Evolutionary conservation across 2,113 vertebrate species (phyloP).

Genomic region (Telmatochromis brichardi): DNA sequence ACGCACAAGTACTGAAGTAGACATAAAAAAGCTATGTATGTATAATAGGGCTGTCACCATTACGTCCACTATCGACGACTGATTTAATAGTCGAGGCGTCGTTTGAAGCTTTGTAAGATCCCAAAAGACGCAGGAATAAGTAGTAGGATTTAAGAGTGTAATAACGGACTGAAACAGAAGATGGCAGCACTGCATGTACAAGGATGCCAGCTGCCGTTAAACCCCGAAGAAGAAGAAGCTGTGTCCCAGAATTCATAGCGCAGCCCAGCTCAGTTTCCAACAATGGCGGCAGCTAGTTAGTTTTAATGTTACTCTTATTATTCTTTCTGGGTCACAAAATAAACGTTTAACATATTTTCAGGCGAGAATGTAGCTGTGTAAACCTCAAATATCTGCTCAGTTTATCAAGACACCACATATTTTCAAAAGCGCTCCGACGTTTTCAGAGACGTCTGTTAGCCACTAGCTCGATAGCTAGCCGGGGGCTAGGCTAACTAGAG

Average conservation of each 20-base stretch:
- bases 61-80: rapidly evolving
- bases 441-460: background rate
- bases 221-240: rapidly evolving
- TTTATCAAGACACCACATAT: background rate
- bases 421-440: rapidly evolving
- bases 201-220: background rate
- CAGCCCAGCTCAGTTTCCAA: too few relatives aligned
- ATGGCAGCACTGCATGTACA: background rate
- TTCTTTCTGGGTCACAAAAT: too few relatives aligned
- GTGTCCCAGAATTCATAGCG: too few relatives aligned
- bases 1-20: background rate
- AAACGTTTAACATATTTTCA: background rate
- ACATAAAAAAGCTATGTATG: background rate
- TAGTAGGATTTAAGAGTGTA: background rate
- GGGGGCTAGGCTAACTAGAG: too few relatives aligned
- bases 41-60: background rate
- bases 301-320: too few relatives aligned
- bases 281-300: too few relatives aligned
- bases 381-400: background rate
- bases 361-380: rapidly evolving
- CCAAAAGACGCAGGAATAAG: rapidly evolving
- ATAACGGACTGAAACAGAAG: background rate
- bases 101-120: background rate
- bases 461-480: too few relatives aligned
- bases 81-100: rapidly evolving